phyloP scores from a whole-genome alignment of 2,888 invertebrate genomes.

The Drosophila emarginata region DNA sequence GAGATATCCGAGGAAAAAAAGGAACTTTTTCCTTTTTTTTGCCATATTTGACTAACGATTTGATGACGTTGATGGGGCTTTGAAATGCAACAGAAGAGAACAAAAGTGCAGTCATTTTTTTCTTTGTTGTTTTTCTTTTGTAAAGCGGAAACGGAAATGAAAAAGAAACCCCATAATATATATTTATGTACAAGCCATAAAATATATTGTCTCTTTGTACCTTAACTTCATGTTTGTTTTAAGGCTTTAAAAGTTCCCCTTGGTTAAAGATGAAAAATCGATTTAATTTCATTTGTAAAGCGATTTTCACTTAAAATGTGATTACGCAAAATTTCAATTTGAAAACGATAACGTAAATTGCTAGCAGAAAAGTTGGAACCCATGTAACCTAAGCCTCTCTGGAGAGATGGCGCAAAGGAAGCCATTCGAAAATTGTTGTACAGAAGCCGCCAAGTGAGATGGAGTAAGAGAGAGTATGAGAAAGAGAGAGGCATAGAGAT shows the following conservation, averaged over 20 bases:
- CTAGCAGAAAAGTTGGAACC: slow-evolving; percentile 39
- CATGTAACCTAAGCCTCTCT: background rate
- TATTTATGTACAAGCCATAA: slow-evolving; percentile 32
- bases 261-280: slow-evolving; percentile 54
- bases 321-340: slow-evolving; percentile 80
- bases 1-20: slow-evolving; percentile 25
- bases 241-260: slow-evolving; percentile 43
- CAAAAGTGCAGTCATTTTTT: slow-evolving; percentile 39
- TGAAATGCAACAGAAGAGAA: slow-evolving; percentile 46
- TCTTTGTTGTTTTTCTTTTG: slow-evolving; percentile 36
- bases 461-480: background rate
- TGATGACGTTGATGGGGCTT: slow-evolving; percentile 71
- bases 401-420: slow-evolving; percentile 34
- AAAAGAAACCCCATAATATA: slow-evolving; percentile 66
- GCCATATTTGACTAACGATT: slow-evolving; percentile 71
- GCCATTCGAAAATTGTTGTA: slow-evolving; percentile 41
- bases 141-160: slow-evolving; percentile 46
- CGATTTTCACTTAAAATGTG: slow-evolving; percentile 80
- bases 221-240: background rate
- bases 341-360: slow-evolving; percentile 75
- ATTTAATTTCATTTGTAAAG: slow-evolving; percentile 72
- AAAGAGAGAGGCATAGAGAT: slow-evolving; percentile 17
- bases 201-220: slow-evolving; percentile 9
- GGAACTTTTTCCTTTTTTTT: slow-evolving; percentile 23
- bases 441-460: background rate